phyloP scores from a whole-genome alignment of 2,888 invertebrate genomes.

The Helobdella robusta region DNA sequence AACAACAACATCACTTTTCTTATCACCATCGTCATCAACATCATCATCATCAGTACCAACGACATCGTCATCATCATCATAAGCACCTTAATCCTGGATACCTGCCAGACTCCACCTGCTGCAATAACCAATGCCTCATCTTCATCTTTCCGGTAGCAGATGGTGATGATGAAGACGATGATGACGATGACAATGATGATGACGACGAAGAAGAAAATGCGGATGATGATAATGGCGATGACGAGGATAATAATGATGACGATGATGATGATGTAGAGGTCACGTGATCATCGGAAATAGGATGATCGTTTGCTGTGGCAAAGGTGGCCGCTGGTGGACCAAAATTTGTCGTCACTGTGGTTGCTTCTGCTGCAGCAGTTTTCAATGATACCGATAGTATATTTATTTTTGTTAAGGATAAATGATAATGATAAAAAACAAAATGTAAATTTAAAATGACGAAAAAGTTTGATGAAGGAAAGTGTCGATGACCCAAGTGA shows the following conservation, averaged over 20 bases:
- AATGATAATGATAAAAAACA: no score
- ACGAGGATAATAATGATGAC: conserved; percentile 6
- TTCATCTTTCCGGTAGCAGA: conserved; percentile 6
- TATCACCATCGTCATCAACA: no score
- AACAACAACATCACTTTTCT: no score
- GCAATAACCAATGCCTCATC: conserved; percentile 22
- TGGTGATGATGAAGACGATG: conserved; percentile 3
- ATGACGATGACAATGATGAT: conserved; percentile 23
- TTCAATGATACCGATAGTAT: no score
- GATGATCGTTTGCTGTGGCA: not conserved
- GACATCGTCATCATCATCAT: not conserved
- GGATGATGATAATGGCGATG: conserved; percentile 20
- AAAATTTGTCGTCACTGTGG: no score
- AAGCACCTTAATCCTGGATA: conserved; percentile 16
- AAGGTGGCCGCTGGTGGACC: conserved; percentile 10
- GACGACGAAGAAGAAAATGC: conserved; percentile 15
- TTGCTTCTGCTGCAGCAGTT: no score
- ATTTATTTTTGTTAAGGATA: no score
- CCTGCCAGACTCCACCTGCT: conserved; percentile 11
- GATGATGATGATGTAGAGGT: conserved; percentile 11
- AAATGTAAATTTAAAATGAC: no score
- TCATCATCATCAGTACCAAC: no score
- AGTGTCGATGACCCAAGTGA: no score
- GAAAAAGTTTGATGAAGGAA: no score
- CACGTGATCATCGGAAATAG: not conserved